Evolutionary conservation across 2,888 invertebrate genomes (phyloP).

Genomic region (Scotopteryx bipunctaria): DNA sequence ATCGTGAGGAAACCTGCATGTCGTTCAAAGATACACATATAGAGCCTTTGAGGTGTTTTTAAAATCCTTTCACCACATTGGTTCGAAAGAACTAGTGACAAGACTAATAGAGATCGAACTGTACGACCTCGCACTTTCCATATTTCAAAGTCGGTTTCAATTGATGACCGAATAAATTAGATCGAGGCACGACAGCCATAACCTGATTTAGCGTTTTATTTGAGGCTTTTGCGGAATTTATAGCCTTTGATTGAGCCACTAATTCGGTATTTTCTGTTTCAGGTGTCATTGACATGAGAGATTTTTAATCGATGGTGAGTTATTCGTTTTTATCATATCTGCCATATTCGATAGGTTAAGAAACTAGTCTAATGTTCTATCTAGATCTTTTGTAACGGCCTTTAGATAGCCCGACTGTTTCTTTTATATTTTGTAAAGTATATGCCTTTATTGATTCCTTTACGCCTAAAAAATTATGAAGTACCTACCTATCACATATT

Average conservation of each 20-base stretch:
- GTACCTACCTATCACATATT: too few species aligned
- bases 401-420: too few species aligned
- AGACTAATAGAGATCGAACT: constrained; percentile 10
- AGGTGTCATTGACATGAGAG: constrained; percentile 40
- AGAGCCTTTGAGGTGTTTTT: too few species aligned
- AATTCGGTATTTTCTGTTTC: constrained; percentile 39
- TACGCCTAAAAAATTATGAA: too few species aligned
- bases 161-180: constrained; percentile 41
- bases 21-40: too few species aligned
- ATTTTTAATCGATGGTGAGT: constrained; percentile 42
- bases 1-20: too few species aligned
- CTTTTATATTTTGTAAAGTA: too few species aligned
- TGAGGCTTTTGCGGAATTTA: constrained; percentile 27
- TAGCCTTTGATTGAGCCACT: constrained; percentile 21
- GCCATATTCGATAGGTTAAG: neutral
- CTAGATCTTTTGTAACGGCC: neutral
- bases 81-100: too few species aligned
- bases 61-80: too few species aligned
- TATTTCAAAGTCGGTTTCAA: constrained; percentile 45
- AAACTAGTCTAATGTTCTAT: neutral
- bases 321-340: neutral
- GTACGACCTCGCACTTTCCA: constrained; percentile 44
- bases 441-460: too few species aligned
- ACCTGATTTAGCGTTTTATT: constrained; percentile 33
- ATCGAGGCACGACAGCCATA: constrained; percentile 33